A percentile compares a stretch with the other conserved stretches of the same genome.
These are phyloP conservation scores for Calonectris borealis DNA, from an alignment of 2,113 vertebrate species.

Conservation along the genomic window DNA sequence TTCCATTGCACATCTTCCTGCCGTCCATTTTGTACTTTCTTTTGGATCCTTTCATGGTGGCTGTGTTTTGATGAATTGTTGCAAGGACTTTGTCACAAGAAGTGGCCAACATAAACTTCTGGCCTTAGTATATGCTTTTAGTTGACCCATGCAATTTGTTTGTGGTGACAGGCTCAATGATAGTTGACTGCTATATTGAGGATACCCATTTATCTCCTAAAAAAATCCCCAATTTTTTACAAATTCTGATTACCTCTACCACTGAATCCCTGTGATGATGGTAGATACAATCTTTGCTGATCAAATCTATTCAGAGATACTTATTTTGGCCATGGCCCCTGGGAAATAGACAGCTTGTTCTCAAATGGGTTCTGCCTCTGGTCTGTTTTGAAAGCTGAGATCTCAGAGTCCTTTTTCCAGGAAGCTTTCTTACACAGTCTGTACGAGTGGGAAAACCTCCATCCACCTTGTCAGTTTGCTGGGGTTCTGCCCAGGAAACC, in stretches of 20 bases:
- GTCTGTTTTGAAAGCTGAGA: neutral
- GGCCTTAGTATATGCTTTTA: neutral
- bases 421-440: neutral
- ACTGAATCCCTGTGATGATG: neutral
- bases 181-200: neutral
- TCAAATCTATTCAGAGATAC: neutral
- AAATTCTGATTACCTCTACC: neutral
- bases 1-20: neutral
- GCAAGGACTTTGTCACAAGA: neutral
- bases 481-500: slow-evolving; percentile 27
- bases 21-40: neutral
- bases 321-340: neutral
- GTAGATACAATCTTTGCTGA: neutral
- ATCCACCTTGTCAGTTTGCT: neutral
- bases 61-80: neutral
- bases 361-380: neutral
- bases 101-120: neutral
- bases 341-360: neutral
- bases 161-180: neutral
- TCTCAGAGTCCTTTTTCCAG: neutral
- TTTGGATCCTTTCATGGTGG: neutral
- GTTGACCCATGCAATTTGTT: neutral
- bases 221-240: rapidly evolving
- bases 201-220: neutral
- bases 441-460: neutral